phyloP scores from a whole-genome alignment of 2,113 vertebrate genomes.

The Calyptomena viridis region DNA sequence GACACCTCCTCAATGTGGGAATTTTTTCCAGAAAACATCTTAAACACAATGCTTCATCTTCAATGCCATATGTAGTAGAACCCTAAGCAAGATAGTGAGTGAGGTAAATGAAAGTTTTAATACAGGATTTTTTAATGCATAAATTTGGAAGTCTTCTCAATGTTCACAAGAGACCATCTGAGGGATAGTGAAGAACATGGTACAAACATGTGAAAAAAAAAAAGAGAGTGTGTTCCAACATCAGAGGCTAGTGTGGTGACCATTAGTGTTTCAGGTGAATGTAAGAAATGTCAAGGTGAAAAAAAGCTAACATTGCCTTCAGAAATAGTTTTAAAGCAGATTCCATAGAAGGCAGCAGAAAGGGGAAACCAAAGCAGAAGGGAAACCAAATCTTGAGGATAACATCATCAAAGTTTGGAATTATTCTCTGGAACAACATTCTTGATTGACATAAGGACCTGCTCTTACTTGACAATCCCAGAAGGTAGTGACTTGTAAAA shows the following conservation, averaged over 20 bases:
- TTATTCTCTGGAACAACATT: neutral
- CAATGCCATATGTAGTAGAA: neutral
- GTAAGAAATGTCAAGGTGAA: neutral
- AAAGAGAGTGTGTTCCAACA: neutral
- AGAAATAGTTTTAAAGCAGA: neutral
- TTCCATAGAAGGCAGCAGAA: neutral
- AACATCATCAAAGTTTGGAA: neutral
- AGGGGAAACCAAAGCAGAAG: neutral
- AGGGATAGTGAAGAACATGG: neutral
- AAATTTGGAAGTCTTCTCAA: neutral
- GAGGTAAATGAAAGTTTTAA: neutral
- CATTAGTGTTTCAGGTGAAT: neutral
- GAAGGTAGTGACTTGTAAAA: neutral
- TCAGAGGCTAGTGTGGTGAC: neutral
- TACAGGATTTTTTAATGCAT: neutral
- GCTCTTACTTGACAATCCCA: neutral
- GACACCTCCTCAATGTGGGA: neutral
- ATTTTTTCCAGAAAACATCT: neutral
- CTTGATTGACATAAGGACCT: neutral
- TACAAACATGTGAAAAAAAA: neutral
- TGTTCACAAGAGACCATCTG: neutral
- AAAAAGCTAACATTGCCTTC: neutral
- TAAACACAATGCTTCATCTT: neutral
- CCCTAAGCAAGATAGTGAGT: neutral
- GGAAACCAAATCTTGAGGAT: neutral